These are phyloP conservation scores for Apostichopus californicus DNA, from an alignment of 35 echinoderm and acorn worm genomes.

Conservation along the genomic window DNA sequence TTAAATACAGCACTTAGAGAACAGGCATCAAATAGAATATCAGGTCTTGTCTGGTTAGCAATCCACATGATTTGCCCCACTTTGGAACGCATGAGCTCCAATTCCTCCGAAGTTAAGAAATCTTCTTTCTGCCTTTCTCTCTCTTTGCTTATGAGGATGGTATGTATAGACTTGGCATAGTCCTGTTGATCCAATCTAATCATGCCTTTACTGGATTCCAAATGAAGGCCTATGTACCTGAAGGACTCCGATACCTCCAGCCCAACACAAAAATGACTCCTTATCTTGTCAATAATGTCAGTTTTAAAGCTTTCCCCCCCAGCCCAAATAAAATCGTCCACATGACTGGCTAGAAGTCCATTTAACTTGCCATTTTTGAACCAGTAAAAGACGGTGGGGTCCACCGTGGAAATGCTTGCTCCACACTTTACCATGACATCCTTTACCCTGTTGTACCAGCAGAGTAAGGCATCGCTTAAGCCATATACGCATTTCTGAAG, in stretches of 20 bases:
- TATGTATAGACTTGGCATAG: too few species aligned
- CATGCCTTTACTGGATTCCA: too few species aligned
- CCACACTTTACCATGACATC: slow-evolving; percentile 49
- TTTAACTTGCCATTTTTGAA: background rate
- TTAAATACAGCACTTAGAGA: too few species aligned
- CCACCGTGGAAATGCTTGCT: slow-evolving; percentile 4
- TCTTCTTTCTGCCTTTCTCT: slow-evolving; percentile 31
- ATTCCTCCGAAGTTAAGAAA: too few species aligned
- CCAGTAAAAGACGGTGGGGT: slow-evolving; percentile 52
- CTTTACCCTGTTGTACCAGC: too few species aligned
- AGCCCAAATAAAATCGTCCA: slow-evolving; percentile 57
- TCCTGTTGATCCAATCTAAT: too few species aligned
- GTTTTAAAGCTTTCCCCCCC: background rate
- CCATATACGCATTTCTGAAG: too few species aligned
- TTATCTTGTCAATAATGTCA: background rate
- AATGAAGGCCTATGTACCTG: too few species aligned
- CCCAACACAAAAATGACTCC: background rate
- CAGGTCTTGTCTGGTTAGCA: slow-evolving; percentile 30
- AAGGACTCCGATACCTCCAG: too few species aligned
- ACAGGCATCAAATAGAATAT: slow-evolving; percentile 39
- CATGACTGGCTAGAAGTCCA: slow-evolving; percentile 53
- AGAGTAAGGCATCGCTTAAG: too few species aligned
- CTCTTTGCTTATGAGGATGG: slow-evolving; percentile 9
- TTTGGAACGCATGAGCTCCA: slow-evolving; percentile 34
- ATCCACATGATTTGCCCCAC: slow-evolving; percentile 46